Evolutionary conservation across 2,797 vertebrate species (phyloP).

Genomic region (Enoplosus armatus): DNA sequence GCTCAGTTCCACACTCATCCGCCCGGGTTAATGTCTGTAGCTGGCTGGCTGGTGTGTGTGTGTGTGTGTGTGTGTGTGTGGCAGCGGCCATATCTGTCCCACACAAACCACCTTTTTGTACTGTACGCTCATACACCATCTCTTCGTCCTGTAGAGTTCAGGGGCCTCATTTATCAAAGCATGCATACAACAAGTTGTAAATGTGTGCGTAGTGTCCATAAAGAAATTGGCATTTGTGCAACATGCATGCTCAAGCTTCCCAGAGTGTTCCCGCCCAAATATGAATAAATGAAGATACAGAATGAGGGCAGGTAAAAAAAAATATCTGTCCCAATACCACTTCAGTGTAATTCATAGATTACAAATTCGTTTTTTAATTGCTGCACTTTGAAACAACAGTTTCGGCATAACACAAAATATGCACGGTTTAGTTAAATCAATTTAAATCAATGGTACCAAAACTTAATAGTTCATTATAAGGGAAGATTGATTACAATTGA

Average conservation of each 20-base stretch:
- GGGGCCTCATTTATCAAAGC: constrained; percentile 7
- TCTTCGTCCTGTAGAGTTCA: constrained; percentile 24
- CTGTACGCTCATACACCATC: neutral
- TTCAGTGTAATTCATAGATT: no score
- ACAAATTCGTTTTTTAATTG: neutral
- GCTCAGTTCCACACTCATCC: constrained; percentile 58
- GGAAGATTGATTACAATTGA: neutral
- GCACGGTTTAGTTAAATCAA: neutral
- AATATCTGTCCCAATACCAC: no score
- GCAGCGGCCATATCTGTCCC: constrained; percentile 11
- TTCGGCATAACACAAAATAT: constrained; percentile 1
- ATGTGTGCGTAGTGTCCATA: neutral
- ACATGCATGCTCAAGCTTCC: neutral
- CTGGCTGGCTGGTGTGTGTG: constrained; percentile 16
- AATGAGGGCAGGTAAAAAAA: neutral
- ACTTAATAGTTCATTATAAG: neutral
- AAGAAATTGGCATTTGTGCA: neutral
- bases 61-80: constrained; percentile 2
- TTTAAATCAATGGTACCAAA: neutral
- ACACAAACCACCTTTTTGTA: constrained; percentile 24
- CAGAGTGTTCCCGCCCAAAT: neutral
- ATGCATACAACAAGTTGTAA: neutral
- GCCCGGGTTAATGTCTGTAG: constrained; percentile 35
- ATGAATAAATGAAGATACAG: neutral
- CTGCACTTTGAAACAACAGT: neutral